Evolutionary conservation across 2,888 invertebrate genomes (phyloP).

Genomic region (Byasa hedistus): DNA sequence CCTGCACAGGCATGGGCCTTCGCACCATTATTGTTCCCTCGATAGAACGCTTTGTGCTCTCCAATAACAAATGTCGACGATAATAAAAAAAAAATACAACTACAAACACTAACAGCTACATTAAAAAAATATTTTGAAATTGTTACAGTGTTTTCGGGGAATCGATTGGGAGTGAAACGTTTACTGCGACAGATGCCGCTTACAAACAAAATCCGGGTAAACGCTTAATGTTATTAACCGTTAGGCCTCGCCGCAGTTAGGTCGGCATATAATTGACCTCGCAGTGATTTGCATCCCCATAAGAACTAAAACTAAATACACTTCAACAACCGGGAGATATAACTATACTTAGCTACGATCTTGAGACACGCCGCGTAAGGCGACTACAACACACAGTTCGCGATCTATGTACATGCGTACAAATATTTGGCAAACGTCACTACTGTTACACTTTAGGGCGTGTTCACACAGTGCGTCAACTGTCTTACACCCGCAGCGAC

Average conservation of each 20-base stretch:
- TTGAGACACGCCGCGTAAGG: constrained; percentile 66
- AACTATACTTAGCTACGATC: constrained; percentile 61
- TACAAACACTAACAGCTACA: constrained; percentile 28
- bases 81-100: background rate
- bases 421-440: constrained; percentile 73
- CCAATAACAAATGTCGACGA: constrained; percentile 1
- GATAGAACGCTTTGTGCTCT: constrained; percentile 25
- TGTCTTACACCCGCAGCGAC: background rate
- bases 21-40: constrained; percentile 30
- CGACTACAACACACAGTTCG: constrained; percentile 53
- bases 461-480: constrained; percentile 14
- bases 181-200: background rate
- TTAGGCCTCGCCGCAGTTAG: constrained; percentile 58
- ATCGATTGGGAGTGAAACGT: background rate
- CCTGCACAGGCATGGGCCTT: constrained; percentile 7
- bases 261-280: constrained; percentile 73
- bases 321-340: constrained; percentile 75
- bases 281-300: constrained; percentile 63
- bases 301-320: constrained; percentile 51
- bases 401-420: constrained; percentile 51
- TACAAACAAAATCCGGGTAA: background rate
- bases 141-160: background rate
- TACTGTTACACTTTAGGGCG: constrained; percentile 41
- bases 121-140: background rate
- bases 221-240: constrained; percentile 43